Percentiles rank a stretch among this genome's conserved stretches.
These are phyloP conservation scores for Ooceraea biroi DNA, from an alignment of 1,140 invertebrate species.

Conservation along the genomic window DNA sequence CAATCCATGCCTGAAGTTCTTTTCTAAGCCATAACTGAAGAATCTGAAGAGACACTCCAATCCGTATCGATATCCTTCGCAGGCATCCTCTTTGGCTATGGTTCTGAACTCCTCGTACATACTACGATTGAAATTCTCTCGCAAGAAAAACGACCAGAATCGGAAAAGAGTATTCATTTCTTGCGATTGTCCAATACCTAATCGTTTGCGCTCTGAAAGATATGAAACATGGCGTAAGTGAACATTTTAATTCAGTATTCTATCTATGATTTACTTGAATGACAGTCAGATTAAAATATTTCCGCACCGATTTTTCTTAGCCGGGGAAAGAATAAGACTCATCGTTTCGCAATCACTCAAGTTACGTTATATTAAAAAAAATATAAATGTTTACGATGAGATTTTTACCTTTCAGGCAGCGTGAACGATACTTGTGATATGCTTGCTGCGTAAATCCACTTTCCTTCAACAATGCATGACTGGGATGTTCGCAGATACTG, in stretches of 20 bases:
- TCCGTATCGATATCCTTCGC: slow-evolving; percentile 95
- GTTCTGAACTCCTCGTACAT: slow-evolving; percentile 99
- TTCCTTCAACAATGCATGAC: slow-evolving; percentile 97
- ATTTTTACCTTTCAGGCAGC: slow-evolving; percentile 93
- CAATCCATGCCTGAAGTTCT: slow-evolving; percentile 96
- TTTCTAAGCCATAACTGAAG: slow-evolving; percentile 99
- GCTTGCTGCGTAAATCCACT: slow-evolving; percentile 99
- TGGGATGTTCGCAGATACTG: slow-evolving; percentile 97
- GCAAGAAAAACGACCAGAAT: slow-evolving; percentile 99
- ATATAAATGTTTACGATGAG: slow-evolving; percentile 8
- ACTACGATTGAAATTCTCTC: slow-evolving; percentile 98
- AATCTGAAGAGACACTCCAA: slow-evolving; percentile 99
- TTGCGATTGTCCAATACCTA: slow-evolving; percentile 96
- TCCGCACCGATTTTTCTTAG: slow-evolving; percentile 75
- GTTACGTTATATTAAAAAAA: slow-evolving; percentile 13
- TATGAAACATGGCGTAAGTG: slow-evolving; percentile 26
- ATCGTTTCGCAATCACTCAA: slow-evolving; percentile 73
- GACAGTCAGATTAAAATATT: slow-evolving; percentile 74
- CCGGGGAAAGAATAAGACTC: slow-evolving; percentile 85
- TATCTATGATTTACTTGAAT: background rate
- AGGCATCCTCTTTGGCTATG: slow-evolving; percentile 96
- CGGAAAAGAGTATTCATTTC: slow-evolving; percentile 99
- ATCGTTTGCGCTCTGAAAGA: slow-evolving; percentile 93
- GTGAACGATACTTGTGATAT: slow-evolving; percentile 97
- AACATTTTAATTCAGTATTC: slow-evolving; percentile 16